Evolutionary conservation across 2,888 invertebrate species (phyloP), one percentile per base, ranked within the genome.

Genomic region (Pheosia gnoma): DNA sequence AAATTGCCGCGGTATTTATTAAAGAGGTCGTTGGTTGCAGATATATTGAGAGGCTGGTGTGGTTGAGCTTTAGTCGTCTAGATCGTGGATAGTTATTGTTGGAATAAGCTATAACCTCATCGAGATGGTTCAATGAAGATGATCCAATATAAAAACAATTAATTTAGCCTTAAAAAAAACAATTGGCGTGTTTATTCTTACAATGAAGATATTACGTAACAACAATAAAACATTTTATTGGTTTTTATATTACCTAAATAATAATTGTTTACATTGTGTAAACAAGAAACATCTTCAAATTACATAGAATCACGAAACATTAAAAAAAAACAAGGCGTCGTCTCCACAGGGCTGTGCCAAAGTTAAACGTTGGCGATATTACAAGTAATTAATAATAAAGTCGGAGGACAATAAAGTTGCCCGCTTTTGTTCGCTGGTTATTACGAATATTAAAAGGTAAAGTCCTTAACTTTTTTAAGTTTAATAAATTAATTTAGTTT

Each of bases 341-440:
- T 47, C 47, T 11, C 47, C 47, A 47, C 47, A 47, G 51, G 51
- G 25, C 9, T 37, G 53, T 53, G 25, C 11, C 37, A 0, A 37
- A 53, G 25, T 13, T 25, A 3, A 51, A 51, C 4, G 9, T 51
- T 53, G 37, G 10, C 37, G 37, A 37, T 53, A 37, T 53, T 53
- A 53, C 37, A 5, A 37, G 53, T 53, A 53, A 53, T 53, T 53
- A 53, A 37, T 53, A 53, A 53, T 53, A 53, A 53, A 53, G 9
- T 53, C 53, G 9, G 5, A 2, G 47, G 10, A 53, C 53, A 53
- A 53, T 53, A 53, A 36, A 37, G 53, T 53, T 11, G 37, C 11
- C 25, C 53, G 53, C 53, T 53, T 43, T 53, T 53, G 53, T 53
- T 53, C 37, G 37, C 10, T 5, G 10, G 10, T 11, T 53, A 53